Evolutionary conservation across 1,140 invertebrate genomes (phyloP), one percentile per base, ranked within the genome.

Genomic region (Lordiphosa clarofinis): DNA sequence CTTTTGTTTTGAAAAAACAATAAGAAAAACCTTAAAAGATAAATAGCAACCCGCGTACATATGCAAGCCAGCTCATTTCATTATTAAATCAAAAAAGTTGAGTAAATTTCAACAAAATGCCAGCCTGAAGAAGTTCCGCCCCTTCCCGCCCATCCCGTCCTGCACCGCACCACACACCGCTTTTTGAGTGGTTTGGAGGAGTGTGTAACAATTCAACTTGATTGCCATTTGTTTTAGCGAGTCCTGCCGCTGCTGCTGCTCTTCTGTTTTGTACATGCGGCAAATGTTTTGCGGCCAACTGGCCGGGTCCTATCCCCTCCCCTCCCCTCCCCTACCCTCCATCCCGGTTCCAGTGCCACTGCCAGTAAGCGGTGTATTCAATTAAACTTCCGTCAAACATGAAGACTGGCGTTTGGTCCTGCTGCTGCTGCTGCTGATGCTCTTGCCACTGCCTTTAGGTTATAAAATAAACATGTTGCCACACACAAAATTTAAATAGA

Each of bases 381-480:
- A 87, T 87, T 86, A 81, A 87, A 87, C 75, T 87, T 82, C 75
- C 73, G 84, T 71, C 73, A 76, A 82, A 87, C 79, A 86, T 72
- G 79, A 76, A 73, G 68, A 57, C 38, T 48, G 40, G 24, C 46
- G 56, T 52, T 63, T 55, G 54, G 56, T 50, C 31, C 50, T 35
- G 13, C 35, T 42, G 21, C 42, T 47, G 13, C 55, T 35, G 11
- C 33, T 42, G 19, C 46, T 43, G 4, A 38, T 35, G 64, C 43
- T 38, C 9, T 40, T 48, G 56, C 48, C 38, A 52, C 52, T 72
- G 78, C 86, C 84, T 84, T 57, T 56, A 67, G 78, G 84, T 78
- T 87, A 87, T 87, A 87, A 87, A 87, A 87, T 73, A 87, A 87
- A 87, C 84, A 87, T 87, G 84, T 87, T 87, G 84, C 84, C 78